These are phyloP conservation scores for Cheiracanthium punctorium DNA, from an alignment of 2,888 invertebrate genomes.

Conservation along the genomic window DNA sequence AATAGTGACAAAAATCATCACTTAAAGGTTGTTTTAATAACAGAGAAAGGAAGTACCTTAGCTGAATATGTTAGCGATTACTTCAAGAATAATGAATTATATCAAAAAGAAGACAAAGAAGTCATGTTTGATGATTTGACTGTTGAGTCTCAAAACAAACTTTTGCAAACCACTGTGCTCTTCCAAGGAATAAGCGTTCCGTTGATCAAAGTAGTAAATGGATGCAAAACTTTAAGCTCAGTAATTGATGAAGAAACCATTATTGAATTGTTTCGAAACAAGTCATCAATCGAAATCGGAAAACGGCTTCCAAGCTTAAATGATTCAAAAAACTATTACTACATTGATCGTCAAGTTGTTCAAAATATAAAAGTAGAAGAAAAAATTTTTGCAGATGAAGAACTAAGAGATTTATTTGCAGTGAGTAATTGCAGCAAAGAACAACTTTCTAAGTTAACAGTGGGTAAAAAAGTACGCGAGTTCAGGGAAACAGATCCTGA, in stretches of 20 bases:
- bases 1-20: background rate
- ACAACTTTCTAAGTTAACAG: background rate
- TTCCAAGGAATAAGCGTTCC: background rate
- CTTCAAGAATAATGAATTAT: background rate
- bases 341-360: background rate
- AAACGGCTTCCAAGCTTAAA: background rate
- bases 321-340: background rate
- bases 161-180: background rate
- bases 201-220: background rate
- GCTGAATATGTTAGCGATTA: background rate
- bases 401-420: background rate
- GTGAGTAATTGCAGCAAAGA: background rate
- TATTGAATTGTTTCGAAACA: background rate
- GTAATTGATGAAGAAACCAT: background rate
- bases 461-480: background rate
- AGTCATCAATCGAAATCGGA: background rate
- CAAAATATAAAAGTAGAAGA: conserved; percentile 4
- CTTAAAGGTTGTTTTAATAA: conserved; percentile 1
- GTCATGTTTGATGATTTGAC: too few species aligned
- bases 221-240: background rate
- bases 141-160: background rate
- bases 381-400: background rate
- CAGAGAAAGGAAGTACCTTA: background rate
- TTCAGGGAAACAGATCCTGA: background rate
- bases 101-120: too few species aligned